phyloP scores from a whole-genome alignment of 2,888 invertebrate genomes.

The Aphrophora alni region DNA sequence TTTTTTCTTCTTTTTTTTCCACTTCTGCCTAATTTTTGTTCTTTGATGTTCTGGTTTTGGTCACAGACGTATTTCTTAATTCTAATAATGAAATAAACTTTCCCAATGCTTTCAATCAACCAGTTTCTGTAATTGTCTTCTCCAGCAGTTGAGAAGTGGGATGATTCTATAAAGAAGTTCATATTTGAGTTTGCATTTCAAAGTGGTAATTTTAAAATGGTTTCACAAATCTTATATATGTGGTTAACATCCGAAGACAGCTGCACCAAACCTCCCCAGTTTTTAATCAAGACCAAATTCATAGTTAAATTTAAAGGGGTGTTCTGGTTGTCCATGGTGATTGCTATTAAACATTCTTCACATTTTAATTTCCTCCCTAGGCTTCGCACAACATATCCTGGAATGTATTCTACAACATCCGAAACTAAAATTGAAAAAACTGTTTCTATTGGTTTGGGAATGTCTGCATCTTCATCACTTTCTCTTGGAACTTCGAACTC shows the following conservation, averaged over 20 bases:
- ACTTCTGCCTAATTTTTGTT: too few relatives aligned
- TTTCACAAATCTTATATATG: slow-evolving; percentile 30
- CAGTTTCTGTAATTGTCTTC: too few relatives aligned
- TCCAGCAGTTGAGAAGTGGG: neutral
- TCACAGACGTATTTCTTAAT: too few relatives aligned
- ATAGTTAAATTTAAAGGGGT: slow-evolving; percentile 28
- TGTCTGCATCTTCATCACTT: too few relatives aligned
- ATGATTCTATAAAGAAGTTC: neutral
- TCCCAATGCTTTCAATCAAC: too few relatives aligned
- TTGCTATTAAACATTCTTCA: slow-evolving; percentile 21
- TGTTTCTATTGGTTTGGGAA: too few relatives aligned
- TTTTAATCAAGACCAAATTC: slow-evolving; percentile 21
- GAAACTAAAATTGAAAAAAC: too few relatives aligned
- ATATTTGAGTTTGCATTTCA: slow-evolving; percentile 24
- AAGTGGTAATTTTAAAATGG: slow-evolving; percentile 27
- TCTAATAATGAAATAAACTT: too few relatives aligned
- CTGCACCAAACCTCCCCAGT: slow-evolving; percentile 28
- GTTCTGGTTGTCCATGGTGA: slow-evolving; percentile 7
- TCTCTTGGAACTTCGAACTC: too few relatives aligned
- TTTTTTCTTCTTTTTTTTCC: too few relatives aligned
- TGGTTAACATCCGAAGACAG: slow-evolving; percentile 26
- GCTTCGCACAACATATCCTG: slow-evolving; percentile 19
- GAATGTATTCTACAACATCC: slow-evolving; percentile 31
- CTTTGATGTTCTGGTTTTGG: too few relatives aligned
- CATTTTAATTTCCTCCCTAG: slow-evolving; percentile 17